Conservation (phyloP, 1,140 invertebrate genomes). For the Drosophila sucinea region DNA sequence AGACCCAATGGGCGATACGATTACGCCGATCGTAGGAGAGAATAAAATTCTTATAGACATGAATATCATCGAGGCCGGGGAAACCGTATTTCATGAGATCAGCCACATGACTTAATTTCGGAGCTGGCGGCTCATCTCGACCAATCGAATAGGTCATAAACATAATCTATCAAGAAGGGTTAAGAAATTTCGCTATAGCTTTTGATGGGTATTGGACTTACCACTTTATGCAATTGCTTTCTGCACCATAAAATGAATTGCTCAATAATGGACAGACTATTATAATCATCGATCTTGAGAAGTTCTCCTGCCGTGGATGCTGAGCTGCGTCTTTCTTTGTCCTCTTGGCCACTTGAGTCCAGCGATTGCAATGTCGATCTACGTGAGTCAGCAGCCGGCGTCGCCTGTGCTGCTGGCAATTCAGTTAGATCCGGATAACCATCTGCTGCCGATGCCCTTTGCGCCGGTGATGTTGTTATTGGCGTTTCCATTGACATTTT, state of each 20-base stretch:
- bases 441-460: neutral
- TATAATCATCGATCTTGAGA: neutral
- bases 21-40: conserved; percentile 96
- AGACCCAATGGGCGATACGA: conserved; percentile 96
- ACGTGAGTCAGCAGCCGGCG: neutral
- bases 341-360: neutral
- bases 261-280: conserved; percentile 19
- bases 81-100: conserved; percentile 97
- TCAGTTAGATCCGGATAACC: neutral
- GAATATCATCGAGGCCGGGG: conserved; percentile 93
- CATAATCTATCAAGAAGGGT: conserved; percentile 26
- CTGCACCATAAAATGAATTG: conserved; percentile 29
- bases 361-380: neutral
- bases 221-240: conserved; percentile 17
- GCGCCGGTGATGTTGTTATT: neutral
- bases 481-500: neutral
- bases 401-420: neutral
- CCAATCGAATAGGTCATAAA: conserved; percentile 44
- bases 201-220: neutral
- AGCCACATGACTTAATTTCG: conserved; percentile 80
- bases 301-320: neutral
- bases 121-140: neutral
- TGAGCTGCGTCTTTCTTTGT: neutral
- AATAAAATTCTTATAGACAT: conserved; percentile 95
- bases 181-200: neutral